These are phyloP conservation scores for Laticauda laticaudata DNA, from an alignment of 2,113 vertebrate species.

Conservation along the genomic window DNA sequence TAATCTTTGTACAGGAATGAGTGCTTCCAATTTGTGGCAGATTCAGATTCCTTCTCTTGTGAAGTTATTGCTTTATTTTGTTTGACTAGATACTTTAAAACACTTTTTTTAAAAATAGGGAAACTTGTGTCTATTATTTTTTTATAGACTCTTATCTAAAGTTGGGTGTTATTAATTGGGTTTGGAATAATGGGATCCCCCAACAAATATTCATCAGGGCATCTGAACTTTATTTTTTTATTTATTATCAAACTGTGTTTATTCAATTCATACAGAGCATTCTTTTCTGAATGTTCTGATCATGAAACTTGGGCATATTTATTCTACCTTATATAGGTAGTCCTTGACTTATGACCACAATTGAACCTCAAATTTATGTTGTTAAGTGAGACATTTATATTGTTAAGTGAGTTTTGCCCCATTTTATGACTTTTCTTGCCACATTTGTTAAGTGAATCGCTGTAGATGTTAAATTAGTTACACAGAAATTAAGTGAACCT, in stretches of 20 bases:
- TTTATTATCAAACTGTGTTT: background rate
- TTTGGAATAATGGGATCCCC: background rate
- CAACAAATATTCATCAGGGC: background rate
- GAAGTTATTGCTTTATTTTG: background rate
- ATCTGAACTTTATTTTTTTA: background rate
- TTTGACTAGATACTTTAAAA: background rate
- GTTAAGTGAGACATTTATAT: background rate
- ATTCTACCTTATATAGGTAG: background rate
- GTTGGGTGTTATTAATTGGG: background rate
- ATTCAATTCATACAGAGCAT: background rate
- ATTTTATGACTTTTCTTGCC: background rate
- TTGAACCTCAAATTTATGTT: background rate
- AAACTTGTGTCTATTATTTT: background rate
- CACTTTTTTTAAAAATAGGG: background rate
- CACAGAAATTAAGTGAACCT: background rate
- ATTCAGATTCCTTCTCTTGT: background rate
- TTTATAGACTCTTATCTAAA: background rate
- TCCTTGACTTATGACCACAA: background rate
- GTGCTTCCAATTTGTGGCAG: background rate
- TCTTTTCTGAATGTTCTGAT: background rate
- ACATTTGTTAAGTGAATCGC: background rate
- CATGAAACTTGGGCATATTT: background rate
- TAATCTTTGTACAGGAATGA: background rate
- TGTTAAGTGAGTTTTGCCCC: background rate
- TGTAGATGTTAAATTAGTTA: background rate